phyloP scores from a whole-genome alignment of 2,888 invertebrate species.

The Apoda limacodes region DNA sequence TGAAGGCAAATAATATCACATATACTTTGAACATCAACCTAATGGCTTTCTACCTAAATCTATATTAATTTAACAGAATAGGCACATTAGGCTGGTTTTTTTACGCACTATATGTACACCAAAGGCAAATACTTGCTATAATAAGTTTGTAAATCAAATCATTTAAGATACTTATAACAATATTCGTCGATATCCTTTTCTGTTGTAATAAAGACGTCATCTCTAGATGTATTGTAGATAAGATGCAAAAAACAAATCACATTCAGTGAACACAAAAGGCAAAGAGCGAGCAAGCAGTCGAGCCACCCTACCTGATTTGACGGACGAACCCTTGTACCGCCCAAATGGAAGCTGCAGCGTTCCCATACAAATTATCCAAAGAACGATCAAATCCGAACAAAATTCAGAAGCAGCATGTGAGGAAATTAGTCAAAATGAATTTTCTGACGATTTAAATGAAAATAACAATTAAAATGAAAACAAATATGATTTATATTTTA shows the following conservation, averaged over 20 bases:
- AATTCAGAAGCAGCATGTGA: conserved; percentile 63
- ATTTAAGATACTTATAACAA: conserved; percentile 42
- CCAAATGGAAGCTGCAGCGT: conserved; percentile 65
- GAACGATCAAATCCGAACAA: conserved; percentile 40
- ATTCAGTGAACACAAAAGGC: conserved; percentile 75
- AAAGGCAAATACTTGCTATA: too few species aligned
- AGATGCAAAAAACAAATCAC: conserved; percentile 74
- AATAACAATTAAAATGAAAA: not conserved
- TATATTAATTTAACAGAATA: too few species aligned
- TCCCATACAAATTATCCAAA: conserved; percentile 31
- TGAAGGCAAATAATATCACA: too few species aligned
- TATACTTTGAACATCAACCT: too few species aligned
- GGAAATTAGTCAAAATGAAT: too few species aligned
- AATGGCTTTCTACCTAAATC: too few species aligned
- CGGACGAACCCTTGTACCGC: conserved; percentile 68
- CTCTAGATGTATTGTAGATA: conserved; percentile 47
- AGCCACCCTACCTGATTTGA: conserved; percentile 87
- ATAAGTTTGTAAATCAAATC: conserved; percentile 19
- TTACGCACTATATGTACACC: too few species aligned
- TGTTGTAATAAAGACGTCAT: conserved; percentile 30
- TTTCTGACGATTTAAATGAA: conserved; percentile 46
- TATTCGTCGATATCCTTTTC: conserved; percentile 49
- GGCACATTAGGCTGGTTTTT: too few species aligned
- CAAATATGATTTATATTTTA: too few species aligned
- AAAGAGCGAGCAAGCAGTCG: conserved; percentile 76